Evolutionary conservation across 35 echinoderm and acorn worm species (phyloP), one percentile per base, ranked within the genome.

Genomic region (Heliocidaris tuberculata): DNA sequence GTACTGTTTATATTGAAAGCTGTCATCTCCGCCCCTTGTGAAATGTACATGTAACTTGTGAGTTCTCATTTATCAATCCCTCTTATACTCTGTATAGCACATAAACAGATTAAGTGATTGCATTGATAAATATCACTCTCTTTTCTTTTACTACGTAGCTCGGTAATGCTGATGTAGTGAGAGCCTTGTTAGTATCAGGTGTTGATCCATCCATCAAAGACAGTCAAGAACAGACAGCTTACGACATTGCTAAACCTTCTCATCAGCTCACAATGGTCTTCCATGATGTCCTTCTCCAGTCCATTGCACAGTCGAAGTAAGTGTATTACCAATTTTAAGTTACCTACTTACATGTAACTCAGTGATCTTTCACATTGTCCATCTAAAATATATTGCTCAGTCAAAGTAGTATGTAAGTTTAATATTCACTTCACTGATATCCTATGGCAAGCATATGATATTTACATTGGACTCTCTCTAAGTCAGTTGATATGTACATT

Each of bases 291-390:
- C 88, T 98, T 21, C 60, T 98, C 88, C 97, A 98, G 90, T 92
- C 94, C 54, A 93, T 98, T 13, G 97, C 95, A 13, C 96, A 98
- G 85, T 97, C 97, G 65, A 97, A 98, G 97, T 98, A 95, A 97
- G 96, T 96, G 47, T 42, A 1, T 1, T 42, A 42, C 35, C 35
- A 42, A 42, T 42, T 42, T 3, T 42, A 42, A 42, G 35, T 42
- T 42, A 42, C 35, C 35, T 42, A 42, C 35, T 42, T 42, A n/a
- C n/a, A n/a, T n/a, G n/a, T 42, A 42, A 49, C 29, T n/a, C 29
- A 42, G 35, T 42, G 3, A 42, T 42, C 0, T 42, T 42, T 42
- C 35, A 42, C 35, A 42, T 1, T 42, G 35, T 42, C 35, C 3
- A 42, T 1, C 35, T 42, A 42, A 42, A 42, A 42, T 42, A 42